Evolutionary conservation across 2,113 vertebrate species (phyloP).

Genomic region (Pseudolaguvia tuberculata): DNA sequence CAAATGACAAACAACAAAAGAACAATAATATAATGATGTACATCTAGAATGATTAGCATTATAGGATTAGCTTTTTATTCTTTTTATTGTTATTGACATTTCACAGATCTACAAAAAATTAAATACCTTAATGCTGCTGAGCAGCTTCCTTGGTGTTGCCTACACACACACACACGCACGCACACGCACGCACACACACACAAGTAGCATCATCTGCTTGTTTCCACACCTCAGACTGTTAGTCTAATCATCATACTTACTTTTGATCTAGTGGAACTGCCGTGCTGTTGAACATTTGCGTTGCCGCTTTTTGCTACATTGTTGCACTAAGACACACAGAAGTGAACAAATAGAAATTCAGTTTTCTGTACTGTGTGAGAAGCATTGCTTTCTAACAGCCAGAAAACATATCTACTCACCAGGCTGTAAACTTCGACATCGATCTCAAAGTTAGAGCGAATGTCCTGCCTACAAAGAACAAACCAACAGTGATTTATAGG

Average conservation of each 20-base stretch:
- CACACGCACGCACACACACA: background rate
- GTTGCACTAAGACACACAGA: conserved; percentile 54
- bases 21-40: background rate
- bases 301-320: conserved; percentile 47
- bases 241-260: conserved; percentile 42
- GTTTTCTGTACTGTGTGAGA: background rate
- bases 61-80: too few species aligned
- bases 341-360: background rate
- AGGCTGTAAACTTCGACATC: conserved; percentile 78
- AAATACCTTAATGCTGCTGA: conserved; percentile 67
- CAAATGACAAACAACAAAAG: too few species aligned
- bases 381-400: too few species aligned
- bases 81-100: too few species aligned
- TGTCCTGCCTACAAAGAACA: conserved; percentile 61
- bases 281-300: conserved; percentile 40
- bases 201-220: background rate
- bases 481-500: background rate
- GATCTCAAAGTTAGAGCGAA: conserved; percentile 70
- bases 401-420: conserved; percentile 55
- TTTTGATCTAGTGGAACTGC: conserved; percentile 56
- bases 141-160: conserved; percentile 74
- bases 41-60: too few species aligned
- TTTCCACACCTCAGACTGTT: background rate
- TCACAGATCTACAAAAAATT: background rate
- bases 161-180: conserved; percentile 35